Base-by-base conservation (phyloP, 2,797 vertebrate species). In the Balearica regulorum region DNA sequence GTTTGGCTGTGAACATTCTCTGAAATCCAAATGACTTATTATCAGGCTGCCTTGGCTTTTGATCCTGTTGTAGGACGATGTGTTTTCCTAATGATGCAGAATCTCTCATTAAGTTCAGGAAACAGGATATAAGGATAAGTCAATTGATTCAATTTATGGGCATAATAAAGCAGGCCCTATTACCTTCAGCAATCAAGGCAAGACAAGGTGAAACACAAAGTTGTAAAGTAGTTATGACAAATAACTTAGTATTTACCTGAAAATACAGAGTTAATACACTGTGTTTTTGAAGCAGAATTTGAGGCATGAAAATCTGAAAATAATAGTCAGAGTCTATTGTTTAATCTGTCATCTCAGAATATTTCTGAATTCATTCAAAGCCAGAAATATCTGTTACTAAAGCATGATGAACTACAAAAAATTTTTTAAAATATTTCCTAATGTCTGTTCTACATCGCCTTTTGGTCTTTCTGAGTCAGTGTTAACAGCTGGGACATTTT, bases 101-200 rank as follows among this genome's bases (percentile, higher is more conserved):
- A 98, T 98, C 98, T 98, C 98, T 98, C 97, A 97, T 98, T 98
- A 98, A 98, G 97, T 98, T 98, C 98, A 98, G 98, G 98, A 98
- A 98, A 98, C 98, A 98, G 98, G 98, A 98, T 98, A 98, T 98
- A 98, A 98, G 98, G 97, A 98, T 98, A 98, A 98, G 98, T 98
- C 98, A 98, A 98, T 98, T 98, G 98, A 98, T 96, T 98, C 97
- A 98, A 98, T 98, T 98, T 98, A 98, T 98, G 97, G 97, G 96
- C 97, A 98, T 97, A 98, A 98, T 98, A 98, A 98, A 98, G 98
- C 33, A 95, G 97, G 70, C 96, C 97, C 97, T 98, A 97, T 98
- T 98, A 98, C 98, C 94, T 98, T 98, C 96, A 97, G 96, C 96
- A 98, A 94, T 96, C 97, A 97, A 98, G 97, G 97, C 97, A 98